These are phyloP conservation scores for Sylvia borin DNA, from an alignment of 2,797 vertebrate species.

Conservation along the genomic window DNA sequence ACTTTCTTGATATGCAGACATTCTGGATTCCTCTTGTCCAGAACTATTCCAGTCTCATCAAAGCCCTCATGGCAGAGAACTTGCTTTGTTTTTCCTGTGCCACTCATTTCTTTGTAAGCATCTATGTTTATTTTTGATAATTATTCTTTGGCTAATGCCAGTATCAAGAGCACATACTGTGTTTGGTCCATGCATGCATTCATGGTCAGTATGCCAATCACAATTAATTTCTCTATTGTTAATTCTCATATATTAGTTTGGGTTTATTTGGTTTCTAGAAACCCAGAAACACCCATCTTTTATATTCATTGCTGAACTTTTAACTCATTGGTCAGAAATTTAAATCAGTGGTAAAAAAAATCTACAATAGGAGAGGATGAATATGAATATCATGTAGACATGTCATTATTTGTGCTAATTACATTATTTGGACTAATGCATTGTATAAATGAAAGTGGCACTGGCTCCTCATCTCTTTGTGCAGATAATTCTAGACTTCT, in stretches of 20 bases:
- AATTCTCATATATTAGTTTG: neutral
- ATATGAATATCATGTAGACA: neutral
- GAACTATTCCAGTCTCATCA: neutral
- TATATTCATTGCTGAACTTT: neutral
- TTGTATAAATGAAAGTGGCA: neutral
- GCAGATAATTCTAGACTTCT: neutral
- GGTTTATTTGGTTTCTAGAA: neutral
- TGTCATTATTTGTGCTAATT: neutral
- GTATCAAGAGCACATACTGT: fast-evolving
- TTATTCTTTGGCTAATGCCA: neutral
- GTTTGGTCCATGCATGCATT: neutral
- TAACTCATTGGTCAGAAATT: neutral
- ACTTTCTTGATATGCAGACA: neutral
- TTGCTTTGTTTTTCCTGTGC: neutral
- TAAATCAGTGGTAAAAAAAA: neutral
- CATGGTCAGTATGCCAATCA: neutral
- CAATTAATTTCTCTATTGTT: neutral
- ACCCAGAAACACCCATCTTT: neutral
- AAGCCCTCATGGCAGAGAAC: neutral
- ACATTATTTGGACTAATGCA: neutral
- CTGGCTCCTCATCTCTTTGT: neutral
- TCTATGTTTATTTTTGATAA: neutral
- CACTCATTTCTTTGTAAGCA: neutral
- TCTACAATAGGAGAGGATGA: neutral
- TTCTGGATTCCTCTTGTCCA: neutral